A percentile compares a stretch with the other conserved stretches of the same genome.
These are phyloP conservation scores for Oscheius sp. DNA, from an alignment of 1,140 invertebrate genomes.

Conservation along the genomic window DNA sequence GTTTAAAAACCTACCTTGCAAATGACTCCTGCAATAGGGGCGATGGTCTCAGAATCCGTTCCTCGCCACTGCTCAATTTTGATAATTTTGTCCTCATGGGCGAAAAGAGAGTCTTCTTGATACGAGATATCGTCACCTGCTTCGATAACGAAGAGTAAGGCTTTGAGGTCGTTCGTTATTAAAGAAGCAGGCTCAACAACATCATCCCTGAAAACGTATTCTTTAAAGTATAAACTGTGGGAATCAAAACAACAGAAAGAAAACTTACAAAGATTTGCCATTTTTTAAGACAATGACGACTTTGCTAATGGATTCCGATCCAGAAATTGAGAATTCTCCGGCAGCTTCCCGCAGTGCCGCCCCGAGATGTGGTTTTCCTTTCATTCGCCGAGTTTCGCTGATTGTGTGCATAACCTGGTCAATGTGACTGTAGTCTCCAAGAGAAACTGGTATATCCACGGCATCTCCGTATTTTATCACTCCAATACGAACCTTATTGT, in stretches of 20 bases:
- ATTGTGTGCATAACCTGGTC: slow-evolving; percentile 50
- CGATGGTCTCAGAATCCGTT: slow-evolving; percentile 48
- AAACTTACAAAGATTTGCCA: slow-evolving; percentile 46
- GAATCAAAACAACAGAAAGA: too few relatives aligned
- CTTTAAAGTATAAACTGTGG: not conserved
- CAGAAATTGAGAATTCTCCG: slow-evolving; percentile 53
- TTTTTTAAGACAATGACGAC: slow-evolving; percentile 59
- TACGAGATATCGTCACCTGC: slow-evolving; percentile 39
- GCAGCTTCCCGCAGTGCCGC: slow-evolving; percentile 52
- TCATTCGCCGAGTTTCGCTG: slow-evolving; percentile 53
- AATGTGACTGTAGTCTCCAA: slow-evolving; percentile 54
- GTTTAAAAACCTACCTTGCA: slow-evolving; percentile 48
- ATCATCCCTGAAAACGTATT: slow-evolving; percentile 42
- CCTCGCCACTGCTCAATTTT: slow-evolving; percentile 50
- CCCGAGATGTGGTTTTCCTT: slow-evolving; percentile 52
- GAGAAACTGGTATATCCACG: slow-evolving; percentile 48
- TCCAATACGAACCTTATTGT: slow-evolving; percentile 54
- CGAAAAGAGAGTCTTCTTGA: slow-evolving; percentile 9
- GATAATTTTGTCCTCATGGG: slow-evolving; percentile 40
- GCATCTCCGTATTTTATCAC: slow-evolving; percentile 52
- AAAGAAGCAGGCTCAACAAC: slow-evolving; percentile 34
- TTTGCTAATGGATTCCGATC: slow-evolving; percentile 37
- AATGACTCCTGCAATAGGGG: slow-evolving; percentile 52
- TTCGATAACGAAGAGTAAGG: slow-evolving; percentile 54
- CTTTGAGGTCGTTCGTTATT: slow-evolving; percentile 46